Evolutionary conservation across 2,888 invertebrate genomes (phyloP), one percentile per base, ranked within the genome.

Genomic region (Ganaspis brasiliensis): DNA sequence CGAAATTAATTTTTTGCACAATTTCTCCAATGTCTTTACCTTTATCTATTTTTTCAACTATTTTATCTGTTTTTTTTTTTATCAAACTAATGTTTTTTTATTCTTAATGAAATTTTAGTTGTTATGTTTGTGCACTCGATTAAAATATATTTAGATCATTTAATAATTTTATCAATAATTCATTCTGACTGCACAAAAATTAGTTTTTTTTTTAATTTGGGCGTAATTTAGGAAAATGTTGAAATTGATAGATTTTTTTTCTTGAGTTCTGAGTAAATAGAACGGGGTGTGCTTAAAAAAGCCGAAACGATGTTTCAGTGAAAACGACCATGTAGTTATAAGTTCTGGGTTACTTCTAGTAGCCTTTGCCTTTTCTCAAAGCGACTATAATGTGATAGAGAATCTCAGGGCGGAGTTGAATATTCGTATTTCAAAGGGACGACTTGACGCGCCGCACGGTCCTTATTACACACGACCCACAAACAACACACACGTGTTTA

Each of bases 391-490:
- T 79, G 85, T 86, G 85, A 87, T 86, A 84, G 85, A 83, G 86
- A 86, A 85, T 83, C 81, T 81, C 72, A 72, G 81, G 86, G 87
- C 87, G 87, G 85, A 78, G 87, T 85, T 77, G 84, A 79, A 81
- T 86, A 83, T 86, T 89, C 88, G 74, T 83, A 88, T 88, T 89
- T 89, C 88, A 88, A 89, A 89, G 87, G 84, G 83, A 79, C 82
- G 80, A 78, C 63, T 80, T 81, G 83, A 83, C 79, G 79, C 80
- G 83, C 86, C 87, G 86, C 83, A 79, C 83, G 76, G 77, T 84
- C 79, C 84, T 87, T 85, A 84, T 87, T 88, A 88, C 85, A 77
- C 81, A 79, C 57, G 61, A 24, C 14, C 26, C 21, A 59, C 40
- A 40, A 49, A 57, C 26, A 24, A 16, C 21, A 59, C 40, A 40